Evolutionary conservation across 2,888 invertebrate genomes (phyloP), one percentile per base, ranked within the genome.

Genomic region (Tetragonula carbonaria): DNA sequence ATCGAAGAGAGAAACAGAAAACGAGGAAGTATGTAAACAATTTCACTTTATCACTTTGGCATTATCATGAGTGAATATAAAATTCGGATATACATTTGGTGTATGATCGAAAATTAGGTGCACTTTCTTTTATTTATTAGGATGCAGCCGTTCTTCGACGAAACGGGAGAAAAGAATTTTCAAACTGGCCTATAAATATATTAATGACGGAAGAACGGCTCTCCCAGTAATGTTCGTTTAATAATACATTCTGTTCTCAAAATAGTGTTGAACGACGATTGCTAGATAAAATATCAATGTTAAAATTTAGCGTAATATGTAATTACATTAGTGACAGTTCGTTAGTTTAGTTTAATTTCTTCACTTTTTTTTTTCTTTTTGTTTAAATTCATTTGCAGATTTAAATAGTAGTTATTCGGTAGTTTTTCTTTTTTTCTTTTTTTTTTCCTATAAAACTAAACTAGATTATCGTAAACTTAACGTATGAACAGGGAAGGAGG

Each of bases 381-480:
- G 28, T 84, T 83, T 65, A 77, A 65, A 71, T 84, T 82, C 80
- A 79, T 82, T 88, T 82, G 79, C 82, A 79, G 80, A 80, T 85
- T 84, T 86, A 80, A 74, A 87, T 85, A 86, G 67, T 74, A 63
- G 75, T 88, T 86, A 79, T 82, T 90, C 74, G 55, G 80, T 83
- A 81, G 63, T 85, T 63, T 65, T 78, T 80, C 55, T 72, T 80
- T 84, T 74, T 62, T 82, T 45, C 8, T 45, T 38, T 8, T 38
- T 6, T 4, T 45, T 82, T 74, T 85, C 81, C 81, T 84, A 91
- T 89, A 90, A 89, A 86, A 90, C 82, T 91, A 90, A 90, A 90
- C 87, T 91, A 91, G 86, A 88, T 91, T 91, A 91, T 88, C 73
- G 75, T 90, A 86, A 90, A 90, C 89, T 91, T 91, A 90, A 90